Evolutionary conservation across 1,140 invertebrate species (phyloP).

Genomic region (Anthonomus grandis): DNA sequence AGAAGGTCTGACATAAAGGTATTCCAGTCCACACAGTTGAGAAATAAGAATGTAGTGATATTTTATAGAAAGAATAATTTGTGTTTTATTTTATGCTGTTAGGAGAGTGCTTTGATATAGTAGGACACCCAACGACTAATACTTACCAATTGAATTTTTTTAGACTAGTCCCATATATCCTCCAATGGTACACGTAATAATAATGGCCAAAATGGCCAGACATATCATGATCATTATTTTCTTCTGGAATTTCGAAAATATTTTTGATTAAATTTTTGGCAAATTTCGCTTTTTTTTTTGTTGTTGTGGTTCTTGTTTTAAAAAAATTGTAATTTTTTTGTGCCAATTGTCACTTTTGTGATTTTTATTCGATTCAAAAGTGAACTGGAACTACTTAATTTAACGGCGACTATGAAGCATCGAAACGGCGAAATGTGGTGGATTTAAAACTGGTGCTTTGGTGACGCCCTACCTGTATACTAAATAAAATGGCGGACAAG

Average conservation of each 20-base stretch:
- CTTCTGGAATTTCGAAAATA: constrained; percentile 74
- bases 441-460: not conserved
- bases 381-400: not conserved
- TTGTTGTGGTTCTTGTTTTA: not conserved
- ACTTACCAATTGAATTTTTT: constrained; percentile 32
- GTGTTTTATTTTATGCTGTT: too few relatives aligned
- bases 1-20: not conserved
- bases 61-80: too few relatives aligned
- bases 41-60: too few relatives aligned
- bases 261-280: constrained; percentile 15
- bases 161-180: constrained; percentile 44
- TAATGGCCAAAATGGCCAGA: constrained; percentile 74
- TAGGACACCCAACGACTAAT: too few relatives aligned
- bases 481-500: not conserved
- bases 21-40: constrained; percentile 2
- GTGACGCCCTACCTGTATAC: not conserved
- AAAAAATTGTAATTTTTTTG: constrained; percentile 22
- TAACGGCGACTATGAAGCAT: not conserved
- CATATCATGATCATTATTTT: constrained; percentile 99
- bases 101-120: too few relatives aligned
- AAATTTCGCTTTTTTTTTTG: constrained; percentile 1
- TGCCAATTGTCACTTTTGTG: constrained; percentile 34
- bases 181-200: constrained; percentile 43
- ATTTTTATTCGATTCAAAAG: too few relatives aligned
- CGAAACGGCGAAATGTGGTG: not conserved